phyloP scores from a whole-genome alignment of 2,888 invertebrate species.

The Lepidocyrtinus sp. region DNA sequence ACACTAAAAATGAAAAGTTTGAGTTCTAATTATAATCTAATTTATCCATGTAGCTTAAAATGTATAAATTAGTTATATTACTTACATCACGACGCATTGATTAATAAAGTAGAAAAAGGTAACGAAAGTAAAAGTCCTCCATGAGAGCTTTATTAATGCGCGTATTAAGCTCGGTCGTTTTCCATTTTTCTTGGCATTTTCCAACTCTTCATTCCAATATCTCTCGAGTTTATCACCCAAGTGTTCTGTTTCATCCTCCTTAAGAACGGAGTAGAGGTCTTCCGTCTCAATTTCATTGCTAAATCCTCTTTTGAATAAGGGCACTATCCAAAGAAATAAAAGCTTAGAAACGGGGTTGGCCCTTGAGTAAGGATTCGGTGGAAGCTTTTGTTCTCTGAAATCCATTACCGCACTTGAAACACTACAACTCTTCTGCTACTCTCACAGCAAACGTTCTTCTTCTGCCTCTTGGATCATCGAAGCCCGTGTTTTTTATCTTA shows the following conservation, averaged over 20 bases:
- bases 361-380: slow-evolving; percentile 12
- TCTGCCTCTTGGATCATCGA: too few relatives aligned
- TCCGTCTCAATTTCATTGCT: slow-evolving; percentile 37
- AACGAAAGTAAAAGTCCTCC: slow-evolving; percentile 21
- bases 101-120: slow-evolving; percentile 20
- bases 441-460: too few relatives aligned
- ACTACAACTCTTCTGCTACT: too few relatives aligned
- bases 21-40: background rate
- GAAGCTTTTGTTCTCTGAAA: slow-evolving; percentile 28
- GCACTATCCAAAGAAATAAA: slow-evolving; percentile 54
- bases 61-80: background rate
- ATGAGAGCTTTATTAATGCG: slow-evolving; percentile 21
- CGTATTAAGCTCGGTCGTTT: slow-evolving; percentile 31
- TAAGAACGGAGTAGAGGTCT: slow-evolving; percentile 45
- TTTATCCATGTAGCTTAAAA: background rate
- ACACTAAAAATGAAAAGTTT: background rate
- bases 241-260: slow-evolving; percentile 30
- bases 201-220: slow-evolving; percentile 47
- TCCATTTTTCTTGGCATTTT: slow-evolving; percentile 29
- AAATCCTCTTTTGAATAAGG: slow-evolving; percentile 36
- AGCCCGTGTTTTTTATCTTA: too few relatives aligned
- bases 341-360: slow-evolving; percentile 55
- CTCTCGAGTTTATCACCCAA: slow-evolving; percentile 33
- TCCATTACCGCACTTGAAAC: too few relatives aligned
- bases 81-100: slow-evolving; percentile 37